A percentile compares a stretch with the other conserved stretches of the same genome.
These are phyloP conservation scores for Eurois occulta DNA, from an alignment of 2,888 invertebrate genomes.

Conservation along the genomic window DNA sequence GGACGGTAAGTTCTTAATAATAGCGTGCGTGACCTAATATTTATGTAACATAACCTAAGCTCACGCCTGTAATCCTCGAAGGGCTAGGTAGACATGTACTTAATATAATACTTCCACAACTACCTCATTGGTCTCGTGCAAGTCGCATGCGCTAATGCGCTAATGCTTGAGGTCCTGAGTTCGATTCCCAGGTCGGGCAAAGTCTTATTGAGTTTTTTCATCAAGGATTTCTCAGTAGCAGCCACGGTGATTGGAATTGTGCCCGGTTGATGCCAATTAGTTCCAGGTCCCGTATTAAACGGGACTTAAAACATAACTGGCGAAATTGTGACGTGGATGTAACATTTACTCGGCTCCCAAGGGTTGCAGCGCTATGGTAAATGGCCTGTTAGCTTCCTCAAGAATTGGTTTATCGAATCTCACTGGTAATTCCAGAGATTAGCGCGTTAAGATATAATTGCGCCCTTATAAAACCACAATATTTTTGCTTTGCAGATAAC, in stretches of 20 bases:
- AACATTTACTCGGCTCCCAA: background rate
- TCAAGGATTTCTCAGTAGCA: too few species aligned
- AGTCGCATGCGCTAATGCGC: background rate
- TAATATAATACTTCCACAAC: background rate
- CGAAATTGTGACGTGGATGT: too few species aligned
- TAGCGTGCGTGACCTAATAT: background rate
- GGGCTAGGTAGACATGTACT: background rate
- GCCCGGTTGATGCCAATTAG: too few species aligned
- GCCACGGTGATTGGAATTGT: too few species aligned
- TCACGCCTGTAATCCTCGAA: background rate
- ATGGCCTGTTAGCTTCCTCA: background rate
- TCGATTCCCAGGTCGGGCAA: background rate
- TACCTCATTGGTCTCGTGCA: background rate
- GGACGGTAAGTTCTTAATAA: constrained; percentile 74
- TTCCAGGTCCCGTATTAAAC: too few species aligned
- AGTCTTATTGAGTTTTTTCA: too few species aligned
- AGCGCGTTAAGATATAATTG: background rate
- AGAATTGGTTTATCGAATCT: background rate
- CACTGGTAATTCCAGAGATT: background rate
- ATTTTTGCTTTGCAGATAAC: constrained; percentile 72
- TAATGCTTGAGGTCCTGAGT: background rate
- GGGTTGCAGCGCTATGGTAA: too few species aligned
- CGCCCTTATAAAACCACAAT: background rate
- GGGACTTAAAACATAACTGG: too few species aligned
- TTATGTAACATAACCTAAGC: background rate